Evolutionary conservation across 2,797 vertebrate genomes (phyloP), one percentile per base, ranked within the genome.

Genomic region (Aphelocoma californica): DNA sequence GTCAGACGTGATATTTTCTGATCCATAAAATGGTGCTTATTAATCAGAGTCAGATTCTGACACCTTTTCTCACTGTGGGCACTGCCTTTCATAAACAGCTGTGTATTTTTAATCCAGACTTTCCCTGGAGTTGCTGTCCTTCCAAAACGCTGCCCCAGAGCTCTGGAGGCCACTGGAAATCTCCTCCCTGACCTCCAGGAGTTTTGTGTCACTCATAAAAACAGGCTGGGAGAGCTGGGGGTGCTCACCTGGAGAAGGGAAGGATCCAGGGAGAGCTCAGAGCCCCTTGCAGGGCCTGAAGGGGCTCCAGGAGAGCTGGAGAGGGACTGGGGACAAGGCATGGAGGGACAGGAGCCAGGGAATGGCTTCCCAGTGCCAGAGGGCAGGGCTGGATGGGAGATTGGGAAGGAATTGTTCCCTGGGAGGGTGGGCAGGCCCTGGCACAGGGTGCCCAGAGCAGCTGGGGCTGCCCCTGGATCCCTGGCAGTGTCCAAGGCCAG

Each of bases 1-100:
- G 88, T 86, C 92, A 94, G 73, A 86, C 82, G 74, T 54, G 92
- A 53, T 89, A 56, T 57, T 92, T 93, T 47, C 82, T 65, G 74
- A 74, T 70, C 58, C 31, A 48, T 69, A 85, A 87, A 85, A 51
- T 12, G 60, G 70, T 40, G 62, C 53, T 84, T 77, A 47, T 92
- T 89, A 89, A 85, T 77, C 88, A 60, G 56, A 86, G 61, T 23
- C 45, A 36, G 42, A 47, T 54, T 54, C 67, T 38, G 34, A 65
- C 89, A 78, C 93, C 57, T 92, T 42, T 57, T 26, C 67, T 87
- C 53, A 48, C 79, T 88, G 64, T 40, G 50, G 65, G 34, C 3
- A 0, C 34, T 64, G 51, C 38, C 18, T 84, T 74, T 62, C 6
- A 4, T 20, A 11, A 94, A 34, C 18, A 40, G 17, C 36, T 71